Base-by-base conservation (phyloP, 2,113 vertebrate species). In the Microcebus murinus region DNA sequence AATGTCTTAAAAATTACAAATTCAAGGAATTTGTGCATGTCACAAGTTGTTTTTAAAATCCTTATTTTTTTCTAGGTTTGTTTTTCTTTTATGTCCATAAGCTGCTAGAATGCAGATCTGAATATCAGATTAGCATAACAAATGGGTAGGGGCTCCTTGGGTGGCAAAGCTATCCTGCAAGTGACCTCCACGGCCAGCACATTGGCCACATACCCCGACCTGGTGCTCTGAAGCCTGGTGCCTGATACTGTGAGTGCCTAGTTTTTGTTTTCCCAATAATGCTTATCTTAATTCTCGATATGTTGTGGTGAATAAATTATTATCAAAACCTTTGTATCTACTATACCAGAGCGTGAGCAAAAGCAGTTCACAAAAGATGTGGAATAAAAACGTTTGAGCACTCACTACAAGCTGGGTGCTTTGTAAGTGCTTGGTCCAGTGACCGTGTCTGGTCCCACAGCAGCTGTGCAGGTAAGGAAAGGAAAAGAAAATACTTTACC, bases 151-250 rank as follows among this genome's bases (percentile, higher is more conserved):
- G 42, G 36, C 12, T 93, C 8, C 20, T 18, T 3, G 0, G 23
- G 57, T 39, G 67, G 25, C n/a, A 59, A 74, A 91, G 18, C 31
- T 36, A 12, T 14, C 74, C 57, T 50, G 31, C 20, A 21, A 15
- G 59, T 10, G 27, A 4, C n/a, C 20, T 34, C 42, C 3, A 1
- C 0, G 5, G 8, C 4, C 11, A 0, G 15, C 57, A 63, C 21
- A 0, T 3, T 23, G 87, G 55, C n/a, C 63, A 70, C 4, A 21
- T 5, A 2, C 25, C 0, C 11, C 29, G 1, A 3, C 17, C 27
- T 27, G 31, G 36, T 6, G 27, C 81, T 68, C 63, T 10, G 34
- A 34, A 73, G 63, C 86, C 12, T 1, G n/a, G 65, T 4, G 36
- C 21, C 0, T 4, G 52, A 23, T 4, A 20, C 39, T 13, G 17